Evolutionary conservation across 1,140 invertebrate genomes (phyloP).

Genomic region (Metopolophium dirhodum): DNA sequence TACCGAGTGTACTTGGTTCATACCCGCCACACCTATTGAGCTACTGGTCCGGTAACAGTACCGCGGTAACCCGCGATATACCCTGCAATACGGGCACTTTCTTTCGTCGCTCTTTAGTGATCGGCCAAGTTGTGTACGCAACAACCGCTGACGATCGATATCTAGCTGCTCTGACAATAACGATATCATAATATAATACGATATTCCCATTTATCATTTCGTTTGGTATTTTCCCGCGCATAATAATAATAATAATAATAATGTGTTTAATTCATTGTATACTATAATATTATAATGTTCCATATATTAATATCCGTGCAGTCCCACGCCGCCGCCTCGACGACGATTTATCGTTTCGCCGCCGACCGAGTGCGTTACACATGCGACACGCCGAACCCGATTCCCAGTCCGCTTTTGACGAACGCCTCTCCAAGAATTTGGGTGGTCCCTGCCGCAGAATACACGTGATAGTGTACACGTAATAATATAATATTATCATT

Average conservation of each 20-base stretch:
- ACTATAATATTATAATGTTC: neutral
- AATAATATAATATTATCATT: neutral
- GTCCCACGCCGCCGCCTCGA: neutral
- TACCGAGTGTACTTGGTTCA: neutral
- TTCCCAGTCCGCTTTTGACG: neutral
- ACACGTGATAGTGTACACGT: neutral
- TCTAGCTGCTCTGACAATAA: neutral
- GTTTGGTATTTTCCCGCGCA: neutral
- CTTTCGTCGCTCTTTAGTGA: neutral
- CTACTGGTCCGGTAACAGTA: neutral
- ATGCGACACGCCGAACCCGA: neutral
- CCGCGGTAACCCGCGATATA: neutral
- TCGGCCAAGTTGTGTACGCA: neutral
- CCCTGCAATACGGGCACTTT: neutral
- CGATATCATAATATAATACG: too few relatives aligned
- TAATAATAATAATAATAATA: neutral
- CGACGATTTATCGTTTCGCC: neutral
- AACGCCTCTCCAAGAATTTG: neutral
- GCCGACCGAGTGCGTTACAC: neutral
- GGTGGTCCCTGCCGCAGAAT: neutral
- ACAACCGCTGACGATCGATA: neutral
- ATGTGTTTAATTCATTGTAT: neutral
- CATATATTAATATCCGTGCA: neutral
- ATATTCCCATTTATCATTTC: neutral
- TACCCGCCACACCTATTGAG: neutral